Evolutionary conservation across 2,113 vertebrate species (phyloP).

Genomic region (Meriones unguiculatus): DNA sequence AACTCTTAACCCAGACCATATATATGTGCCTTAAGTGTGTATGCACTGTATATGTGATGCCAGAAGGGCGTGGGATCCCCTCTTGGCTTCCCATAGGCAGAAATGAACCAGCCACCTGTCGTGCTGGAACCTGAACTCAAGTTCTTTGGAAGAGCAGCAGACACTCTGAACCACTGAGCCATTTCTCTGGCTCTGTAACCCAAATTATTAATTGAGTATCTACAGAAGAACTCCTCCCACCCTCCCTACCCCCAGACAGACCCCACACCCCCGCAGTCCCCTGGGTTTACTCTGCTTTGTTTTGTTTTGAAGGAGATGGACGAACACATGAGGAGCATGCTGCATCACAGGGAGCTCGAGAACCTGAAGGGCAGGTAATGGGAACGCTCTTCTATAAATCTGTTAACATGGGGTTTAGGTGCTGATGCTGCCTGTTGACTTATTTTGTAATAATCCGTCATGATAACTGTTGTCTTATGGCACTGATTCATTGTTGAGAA

Average conservation of each 20-base stretch:
- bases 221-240: not conserved
- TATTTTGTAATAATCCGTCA: constrained; percentile 8
- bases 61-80: not conserved
- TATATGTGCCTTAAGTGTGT: not conserved
- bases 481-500: not conserved
- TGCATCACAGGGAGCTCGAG: constrained; percentile 98
- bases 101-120: not conserved
- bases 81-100: not conserved
- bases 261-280: not conserved
- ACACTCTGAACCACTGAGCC: not conserved
- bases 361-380: constrained; percentile 97
- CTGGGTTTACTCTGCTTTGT: constrained; percentile 78
- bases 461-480: constrained; percentile 1
- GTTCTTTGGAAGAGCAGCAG: not conserved
- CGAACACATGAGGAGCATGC: constrained; percentile 98
- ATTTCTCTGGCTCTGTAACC: not conserved
- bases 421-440: not conserved
- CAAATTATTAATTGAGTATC: constrained; percentile 25
- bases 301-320: constrained; percentile 94
- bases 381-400: constrained; percentile 51
- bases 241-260: not conserved
- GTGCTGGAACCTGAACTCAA: not conserved
- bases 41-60: not conserved
- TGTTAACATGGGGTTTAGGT: constrained; percentile 11
- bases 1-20: not conserved